Conservation (phyloP, 2,797 vertebrate genomes). For the Myotis myotis region DNA sequence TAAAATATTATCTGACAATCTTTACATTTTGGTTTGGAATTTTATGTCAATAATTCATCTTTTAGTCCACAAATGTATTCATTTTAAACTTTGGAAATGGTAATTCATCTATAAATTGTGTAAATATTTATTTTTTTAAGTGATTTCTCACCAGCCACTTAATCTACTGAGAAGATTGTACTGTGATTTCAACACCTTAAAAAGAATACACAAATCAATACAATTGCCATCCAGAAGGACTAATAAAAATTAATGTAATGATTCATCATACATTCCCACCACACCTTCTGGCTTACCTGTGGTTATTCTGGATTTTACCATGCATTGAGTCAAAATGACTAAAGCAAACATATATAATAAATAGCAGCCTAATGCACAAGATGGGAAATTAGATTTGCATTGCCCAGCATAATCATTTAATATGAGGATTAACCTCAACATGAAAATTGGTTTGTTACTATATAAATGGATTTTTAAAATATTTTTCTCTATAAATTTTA, state of each 20-base stretch:
- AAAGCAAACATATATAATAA: slow-evolving; percentile 47
- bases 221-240: background rate
- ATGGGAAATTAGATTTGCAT: slow-evolving; percentile 5
- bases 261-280: slow-evolving; percentile 6
- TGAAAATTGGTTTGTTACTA: background rate
- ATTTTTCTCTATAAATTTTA: background rate
- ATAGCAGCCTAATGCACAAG: slow-evolving; percentile 37
- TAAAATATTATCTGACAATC: background rate
- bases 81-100: slow-evolving; percentile 2
- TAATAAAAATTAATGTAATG: slow-evolving; percentile 23
- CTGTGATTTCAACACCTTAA: background rate
- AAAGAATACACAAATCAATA: slow-evolving; percentile 45
- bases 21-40: background rate
- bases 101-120: background rate
- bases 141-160: background rate
- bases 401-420: background rate
- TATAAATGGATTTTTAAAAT: background rate
- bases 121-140: slow-evolving; percentile 43
- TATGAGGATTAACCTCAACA: background rate
- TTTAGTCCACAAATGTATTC: background rate
- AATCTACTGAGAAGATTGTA: slow-evolving; percentile 9
- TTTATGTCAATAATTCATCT: background rate
- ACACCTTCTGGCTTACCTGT: slow-evolving; percentile 10
- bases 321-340: slow-evolving; percentile 57
- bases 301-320: slow-evolving; percentile 44